Base-by-base conservation (phyloP, 2,888 invertebrate genomes). In the Rhimphoctona megacephalus region DNA sequence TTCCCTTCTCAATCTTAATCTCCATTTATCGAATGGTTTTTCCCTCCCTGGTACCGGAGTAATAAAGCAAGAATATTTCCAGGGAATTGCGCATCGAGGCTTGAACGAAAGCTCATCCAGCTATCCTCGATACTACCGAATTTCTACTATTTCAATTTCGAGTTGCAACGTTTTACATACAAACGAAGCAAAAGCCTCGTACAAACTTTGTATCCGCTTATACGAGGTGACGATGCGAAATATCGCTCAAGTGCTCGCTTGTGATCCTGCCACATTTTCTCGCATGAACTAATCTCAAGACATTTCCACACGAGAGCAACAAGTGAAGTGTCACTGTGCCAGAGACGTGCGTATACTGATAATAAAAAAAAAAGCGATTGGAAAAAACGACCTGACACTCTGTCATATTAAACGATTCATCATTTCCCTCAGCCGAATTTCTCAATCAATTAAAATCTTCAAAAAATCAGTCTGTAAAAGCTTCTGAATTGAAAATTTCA, bases 121-220 rank as follows among this genome's bases (percentile, higher is more conserved):
- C 22, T 22, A 14, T 30, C 64, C 33, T 39, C 66, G 69, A 74
- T 80, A 66, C 25, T 46, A 22, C 36, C 14, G 52, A 61, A 80
- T 74, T 74, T 80, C 80, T 80, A n/a, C 74, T 76, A 70, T 80
- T 84, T 76, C 69, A 80, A 84, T 66, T 84, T 70, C 52, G 70
- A 30, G 30, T 17, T 30, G 33, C 9, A 17, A 30, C 36, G 61
- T 11, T 36, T 8, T 36, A 43, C 39, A 43, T n/a, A 73, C 30
- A 19, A 22, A 54, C 52, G 33, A 69, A 43, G 25, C 30, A 73
- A 17, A 25, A 57, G 70, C 76, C 72, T 76, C 36, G 46, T 64
- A 22, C 76, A 11, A 81, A 52, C 72, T 57, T 19, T n/a, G 64
- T 77, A 52, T 64, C 22, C 49, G 81, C n/a, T 49, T 66, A 19